Percentiles rank a stretch among this genome's conserved stretches.
These are phyloP conservation scores for Agrotis ipsilon DNA, from an alignment of 2,888 invertebrate genomes.

Conservation along the genomic window DNA sequence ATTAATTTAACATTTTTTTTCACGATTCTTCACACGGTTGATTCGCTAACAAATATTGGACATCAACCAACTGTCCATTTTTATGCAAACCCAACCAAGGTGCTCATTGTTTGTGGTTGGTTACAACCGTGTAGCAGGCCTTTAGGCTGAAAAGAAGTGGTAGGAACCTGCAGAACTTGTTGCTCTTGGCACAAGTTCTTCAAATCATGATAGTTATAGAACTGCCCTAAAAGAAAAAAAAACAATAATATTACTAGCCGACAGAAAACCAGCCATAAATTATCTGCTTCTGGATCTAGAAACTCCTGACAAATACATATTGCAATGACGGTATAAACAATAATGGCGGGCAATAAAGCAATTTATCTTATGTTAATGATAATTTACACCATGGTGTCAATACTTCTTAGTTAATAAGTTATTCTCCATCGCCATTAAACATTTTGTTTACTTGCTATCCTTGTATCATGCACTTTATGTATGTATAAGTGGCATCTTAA, in stretches of 20 bases:
- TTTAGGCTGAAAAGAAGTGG: background rate
- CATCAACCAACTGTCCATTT: too few relatives aligned
- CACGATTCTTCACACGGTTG: too few relatives aligned
- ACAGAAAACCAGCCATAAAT: background rate
- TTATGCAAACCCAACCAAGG: too few relatives aligned
- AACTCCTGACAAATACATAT: background rate
- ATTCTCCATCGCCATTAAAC: background rate
- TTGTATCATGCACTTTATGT: constrained; percentile 6
- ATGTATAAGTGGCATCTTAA: background rate
- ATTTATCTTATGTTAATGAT: constrained; percentile 22
- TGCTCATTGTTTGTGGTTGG: too few relatives aligned
- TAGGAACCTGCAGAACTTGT: too few relatives aligned
- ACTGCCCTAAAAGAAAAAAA: background rate
- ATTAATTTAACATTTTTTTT: too few relatives aligned
- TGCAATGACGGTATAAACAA: background rate
- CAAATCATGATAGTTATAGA: background rate
- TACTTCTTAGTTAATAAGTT: constrained; percentile 1
- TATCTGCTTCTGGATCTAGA: background rate
- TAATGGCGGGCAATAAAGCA: constrained; percentile 16
- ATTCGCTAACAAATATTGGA: too few relatives aligned
- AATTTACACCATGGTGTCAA: constrained; percentile 48
- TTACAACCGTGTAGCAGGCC: too few relatives aligned
- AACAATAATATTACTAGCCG: background rate
- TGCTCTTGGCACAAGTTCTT: background rate
- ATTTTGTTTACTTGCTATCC: background rate